phyloP scores from a whole-genome alignment of 2,888 invertebrate genomes.

The Pterostichus niger region DNA sequence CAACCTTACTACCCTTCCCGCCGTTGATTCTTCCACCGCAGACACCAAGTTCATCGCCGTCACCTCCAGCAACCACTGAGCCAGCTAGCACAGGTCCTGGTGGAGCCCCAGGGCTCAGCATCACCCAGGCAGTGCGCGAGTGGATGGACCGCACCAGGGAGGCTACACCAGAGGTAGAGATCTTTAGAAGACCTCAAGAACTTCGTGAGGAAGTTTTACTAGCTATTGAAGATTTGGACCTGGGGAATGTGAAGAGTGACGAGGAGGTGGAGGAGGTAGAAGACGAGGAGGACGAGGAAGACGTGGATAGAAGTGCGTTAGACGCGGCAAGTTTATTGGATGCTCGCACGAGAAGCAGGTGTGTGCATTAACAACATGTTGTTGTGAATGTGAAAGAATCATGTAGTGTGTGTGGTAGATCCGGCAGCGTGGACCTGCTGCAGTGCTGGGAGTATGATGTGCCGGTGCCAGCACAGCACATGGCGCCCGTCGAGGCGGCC shows the following conservation, averaged over 20 bases:
- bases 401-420: background rate
- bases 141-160: slow-evolving; percentile 79
- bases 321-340: background rate
- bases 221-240: slow-evolving; percentile 64
- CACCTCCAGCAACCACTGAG: too few relatives aligned
- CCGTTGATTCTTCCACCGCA: background rate
- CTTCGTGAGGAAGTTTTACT: slow-evolving; percentile 73
- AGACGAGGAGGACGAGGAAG: slow-evolving; percentile 1
- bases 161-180: slow-evolving; percentile 75
- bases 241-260: slow-evolving; percentile 26
- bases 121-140: slow-evolving; percentile 81
- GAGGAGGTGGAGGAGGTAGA: slow-evolving; percentile 56
- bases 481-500: background rate
- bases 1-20: background rate
- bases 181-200: slow-evolving; percentile 75
- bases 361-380: too few relatives aligned
- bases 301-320: background rate
- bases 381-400: too few relatives aligned
- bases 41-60: background rate
- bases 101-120: slow-evolving; percentile 74
- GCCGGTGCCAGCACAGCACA: background rate
- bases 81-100: too few relatives aligned
- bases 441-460: slow-evolving; percentile 56
- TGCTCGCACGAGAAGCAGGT: background rate
- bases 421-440: slow-evolving; percentile 59